These are phyloP conservation scores for Dryadula phaetusa DNA, from an alignment of 2,888 invertebrate species.

Conservation along the genomic window DNA sequence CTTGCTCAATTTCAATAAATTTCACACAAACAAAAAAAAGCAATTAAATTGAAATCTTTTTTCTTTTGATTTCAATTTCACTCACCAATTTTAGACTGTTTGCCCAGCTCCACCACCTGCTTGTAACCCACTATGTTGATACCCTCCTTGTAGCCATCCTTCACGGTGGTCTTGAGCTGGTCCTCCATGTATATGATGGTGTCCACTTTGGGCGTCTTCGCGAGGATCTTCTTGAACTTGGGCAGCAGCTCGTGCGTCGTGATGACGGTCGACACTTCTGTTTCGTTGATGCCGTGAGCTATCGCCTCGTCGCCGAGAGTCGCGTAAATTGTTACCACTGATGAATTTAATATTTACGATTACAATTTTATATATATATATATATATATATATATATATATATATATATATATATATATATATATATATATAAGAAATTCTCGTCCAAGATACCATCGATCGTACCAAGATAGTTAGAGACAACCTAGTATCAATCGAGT, in stretches of 20 bases:
- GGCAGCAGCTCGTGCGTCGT: slow-evolving; percentile 96
- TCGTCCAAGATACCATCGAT: too few species aligned
- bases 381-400: too few species aligned
- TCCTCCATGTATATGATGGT: slow-evolving; percentile 95
- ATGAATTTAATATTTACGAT: too few species aligned
- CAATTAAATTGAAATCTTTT: too few species aligned
- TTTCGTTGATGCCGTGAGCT: slow-evolving; percentile 98
- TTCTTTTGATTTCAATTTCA: too few species aligned
- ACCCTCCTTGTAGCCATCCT: slow-evolving; percentile 88
- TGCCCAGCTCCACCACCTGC: slow-evolving; percentile 79
- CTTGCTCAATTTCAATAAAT: too few species aligned
- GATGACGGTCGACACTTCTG: slow-evolving; percentile 96
- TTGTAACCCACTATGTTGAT: slow-evolving; percentile 90
- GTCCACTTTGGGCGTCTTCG: slow-evolving; percentile 89
- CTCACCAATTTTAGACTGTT: slow-evolving; percentile 69
- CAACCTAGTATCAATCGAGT: too few species aligned
- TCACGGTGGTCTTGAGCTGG: slow-evolving; percentile 89
- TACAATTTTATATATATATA: too few species aligned
- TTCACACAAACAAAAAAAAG: too few species aligned
- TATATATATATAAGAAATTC: too few species aligned
- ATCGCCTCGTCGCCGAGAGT: slow-evolving; percentile 98
- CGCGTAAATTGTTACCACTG: slow-evolving; percentile 98
- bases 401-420: too few species aligned
- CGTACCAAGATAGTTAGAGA: too few species aligned
- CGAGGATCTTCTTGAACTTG: slow-evolving; percentile 92